Evolutionary conservation across 2,888 invertebrate species (phyloP), one percentile per base, ranked within the genome.

Genomic region (Marasmarcha lunaedactyla): DNA sequence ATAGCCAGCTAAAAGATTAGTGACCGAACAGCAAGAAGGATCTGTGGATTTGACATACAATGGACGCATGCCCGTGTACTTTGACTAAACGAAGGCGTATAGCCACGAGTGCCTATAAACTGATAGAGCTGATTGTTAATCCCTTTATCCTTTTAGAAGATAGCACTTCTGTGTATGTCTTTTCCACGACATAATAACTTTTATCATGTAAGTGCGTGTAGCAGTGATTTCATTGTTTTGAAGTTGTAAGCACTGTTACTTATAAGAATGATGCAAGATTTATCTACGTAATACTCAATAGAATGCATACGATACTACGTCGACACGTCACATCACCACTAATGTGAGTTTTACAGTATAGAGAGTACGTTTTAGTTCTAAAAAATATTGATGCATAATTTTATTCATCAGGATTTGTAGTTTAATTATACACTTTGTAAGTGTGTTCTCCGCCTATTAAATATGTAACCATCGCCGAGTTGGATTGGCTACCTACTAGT

Each of bases 401-500:
- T 74, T 77, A 74, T 79, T 74, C 78, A 73, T 77, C 76, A 64
- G 71, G 71, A 74, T 70, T 71, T 62, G 78, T 81, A 81, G 81
- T 78, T 74, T 78, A 72, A 79, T 76, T 76, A 63, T 70, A 76
- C 79, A 81, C 81, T 78, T 77, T 72, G 65, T 74, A 78, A 77
- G 77, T 78, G 76, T 78, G 68, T 70, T 78, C 73, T 83, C 83
- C 83, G 83, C 83, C 83, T 83, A 83, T 83, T 79, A 79, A 72
- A 51, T 77, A 71, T 77, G 71, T 78, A 76, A 76, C 76, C 77
- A 74, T 77, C 71, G 64, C 70, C 71, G 62, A 61, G 68, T 70
- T 72, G 56, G 63, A 68, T 73, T 81, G 77, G 74, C 69, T 76
- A 78, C 72, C 70, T 71, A 64, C 71, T 73, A 79, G 76, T 66